Base-by-base conservation (phyloP, 2,113 vertebrate species). In the Cyanistes caeruleus region DNA sequence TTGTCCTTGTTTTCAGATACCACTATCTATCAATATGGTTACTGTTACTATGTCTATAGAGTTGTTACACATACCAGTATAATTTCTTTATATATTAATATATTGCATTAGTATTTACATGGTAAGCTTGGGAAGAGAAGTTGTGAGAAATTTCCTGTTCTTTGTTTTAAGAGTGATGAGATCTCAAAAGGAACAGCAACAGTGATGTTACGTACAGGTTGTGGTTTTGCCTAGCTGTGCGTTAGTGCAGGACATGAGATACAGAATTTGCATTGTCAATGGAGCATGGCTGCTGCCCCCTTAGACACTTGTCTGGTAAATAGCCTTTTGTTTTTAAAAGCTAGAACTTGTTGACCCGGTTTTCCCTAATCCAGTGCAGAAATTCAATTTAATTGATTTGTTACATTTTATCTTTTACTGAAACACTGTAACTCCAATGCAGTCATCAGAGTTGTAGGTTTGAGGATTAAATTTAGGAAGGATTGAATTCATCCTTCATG, bases 401-500 rank as follows among this genome's bases (percentile, higher is more conserved):
- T 80, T 84, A 51, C 35, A 55, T 93, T 86, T 93, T 86, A 43
- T 80, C 55, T 95, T 91, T 74, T 70, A 67, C 43, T 76, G 64
- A 86, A 95, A 74, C 59, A 55, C 44, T 84, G 31, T 69, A 88
- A 58, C 55, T 80, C 46, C 63, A 80, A 10, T 1, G 0, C 28
- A 92, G 67, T 62, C 63, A 48, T 88, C 68, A 81, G 25, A 77
- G 15, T 70, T 46, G 55, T 73, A 73, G 48, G 59, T 90, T 91
- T 87, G 92, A 80, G 75, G 55, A 25, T 13, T 88, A 78, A 69
- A n/a, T 79, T 84, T 73, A 53, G 67, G n/a, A 78, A 76, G 84
- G 75, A 53, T 46, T 90, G 67, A 74, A 77, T 80, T 90, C 46
- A 85, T 93, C 63, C 63, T 77, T 68, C 79, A 23, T 93, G 60